phyloP scores from a whole-genome alignment of 2,888 invertebrate genomes.

The Crioceris asparagi region DNA sequence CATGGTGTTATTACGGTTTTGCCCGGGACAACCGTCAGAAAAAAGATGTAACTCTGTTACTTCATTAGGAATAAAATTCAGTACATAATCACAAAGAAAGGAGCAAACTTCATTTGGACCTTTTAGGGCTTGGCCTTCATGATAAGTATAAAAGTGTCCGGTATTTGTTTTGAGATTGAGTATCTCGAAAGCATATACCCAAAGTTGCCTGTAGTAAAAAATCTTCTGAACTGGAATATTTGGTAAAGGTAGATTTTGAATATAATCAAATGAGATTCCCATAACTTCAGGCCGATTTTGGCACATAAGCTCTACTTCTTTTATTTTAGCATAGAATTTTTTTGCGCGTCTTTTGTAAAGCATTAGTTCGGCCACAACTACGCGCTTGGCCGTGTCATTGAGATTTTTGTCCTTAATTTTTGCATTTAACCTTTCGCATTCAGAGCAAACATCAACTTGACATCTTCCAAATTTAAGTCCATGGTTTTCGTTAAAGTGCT shows the following conservation, averaged over 20 bases:
- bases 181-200: conserved; percentile 9
- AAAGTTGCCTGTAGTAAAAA: conserved; percentile 12
- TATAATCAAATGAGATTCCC: conserved; percentile 17
- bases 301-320: conserved; percentile 10
- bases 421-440: conserved; percentile 9
- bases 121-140: conserved; percentile 15
- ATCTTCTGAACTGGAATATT: too few relatives aligned
- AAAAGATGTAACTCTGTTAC: conserved; percentile 17
- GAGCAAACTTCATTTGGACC: conserved; percentile 8
- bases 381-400: conserved; percentile 11
- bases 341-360: conserved; percentile 10
- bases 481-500: conserved; percentile 10
- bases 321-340: conserved; percentile 13
- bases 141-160: conserved; percentile 15
- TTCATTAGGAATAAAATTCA: conserved; percentile 6
- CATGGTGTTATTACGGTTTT: background rate
- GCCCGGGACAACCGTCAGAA: conserved; percentile 4
- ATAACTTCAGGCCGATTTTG: conserved; percentile 2
- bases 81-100: conserved; percentile 17
- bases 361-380: conserved; percentile 11
- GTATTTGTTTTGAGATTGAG: conserved; percentile 8
- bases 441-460: conserved; percentile 11
- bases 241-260: conserved; percentile 17
- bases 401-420: conserved; percentile 6
- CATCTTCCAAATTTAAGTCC: conserved; percentile 10